These are phyloP conservation scores for Hypercompe scribonia DNA, from an alignment of 2,888 invertebrate species.

Conservation along the genomic window DNA sequence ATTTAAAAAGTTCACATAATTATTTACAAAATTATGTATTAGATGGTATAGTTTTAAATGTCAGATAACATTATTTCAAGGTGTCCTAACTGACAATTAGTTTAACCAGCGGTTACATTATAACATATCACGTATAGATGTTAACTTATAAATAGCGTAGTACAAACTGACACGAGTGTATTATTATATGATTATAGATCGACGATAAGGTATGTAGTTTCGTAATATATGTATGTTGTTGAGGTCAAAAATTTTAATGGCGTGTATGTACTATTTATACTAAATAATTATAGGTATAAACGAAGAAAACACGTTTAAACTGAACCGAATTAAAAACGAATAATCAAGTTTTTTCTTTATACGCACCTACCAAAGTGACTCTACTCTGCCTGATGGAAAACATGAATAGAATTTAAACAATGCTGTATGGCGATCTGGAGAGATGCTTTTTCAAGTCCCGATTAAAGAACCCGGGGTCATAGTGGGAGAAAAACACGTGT, in stretches of 20 bases:
- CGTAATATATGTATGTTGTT: conserved; percentile 21
- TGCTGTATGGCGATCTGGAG: too few species aligned
- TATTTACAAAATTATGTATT: neutral
- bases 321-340: neutral
- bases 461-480: too few species aligned
- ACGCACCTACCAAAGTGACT: too few species aligned
- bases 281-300: neutral
- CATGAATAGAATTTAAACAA: too few species aligned
- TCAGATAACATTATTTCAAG: conserved; percentile 43
- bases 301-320: neutral
- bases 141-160: conserved; percentile 21
- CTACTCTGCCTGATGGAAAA: too few species aligned
- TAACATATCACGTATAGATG: conserved; percentile 31
- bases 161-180: conserved; percentile 19
- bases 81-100: conserved; percentile 47
- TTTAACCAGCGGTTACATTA: conserved; percentile 33
- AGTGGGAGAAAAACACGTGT: too few species aligned
- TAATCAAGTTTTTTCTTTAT: too few species aligned
- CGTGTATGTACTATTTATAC: neutral
- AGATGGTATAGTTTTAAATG: conserved; percentile 16
- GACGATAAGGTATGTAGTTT: conserved; percentile 18
- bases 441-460: too few species aligned
- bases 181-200: conserved; percentile 43
- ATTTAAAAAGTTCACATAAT: neutral
- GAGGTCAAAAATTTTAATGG: conserved; percentile 6